A percentile compares a stretch with the other conserved stretches of the same genome.
These are phyloP conservation scores for Balanococcus diminutus DNA, from an alignment of 2,888 invertebrate genomes.

Conservation along the genomic window DNA sequence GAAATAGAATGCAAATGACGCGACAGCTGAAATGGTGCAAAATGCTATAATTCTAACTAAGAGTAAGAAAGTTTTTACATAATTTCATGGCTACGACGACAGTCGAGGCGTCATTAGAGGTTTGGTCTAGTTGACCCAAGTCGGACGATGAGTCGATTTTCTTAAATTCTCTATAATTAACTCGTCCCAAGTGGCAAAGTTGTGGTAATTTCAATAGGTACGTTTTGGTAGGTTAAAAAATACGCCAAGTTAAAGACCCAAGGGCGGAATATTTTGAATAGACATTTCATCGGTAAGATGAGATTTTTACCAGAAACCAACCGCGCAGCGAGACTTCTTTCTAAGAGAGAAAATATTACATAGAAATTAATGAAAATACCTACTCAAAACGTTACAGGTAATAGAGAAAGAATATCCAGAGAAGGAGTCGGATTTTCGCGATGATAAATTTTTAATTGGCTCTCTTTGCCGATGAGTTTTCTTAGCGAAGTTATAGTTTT, in stretches of 20 bases:
- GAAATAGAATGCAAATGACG: not conserved
- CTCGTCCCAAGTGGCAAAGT: not conserved
- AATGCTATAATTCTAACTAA: not conserved
- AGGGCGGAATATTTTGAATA: not conserved
- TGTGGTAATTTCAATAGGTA: constrained; percentile 25
- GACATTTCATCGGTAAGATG: not conserved
- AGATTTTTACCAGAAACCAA: not conserved
- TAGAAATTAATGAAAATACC: not conserved
- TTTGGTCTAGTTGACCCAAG: not conserved
- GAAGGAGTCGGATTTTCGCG: not conserved
- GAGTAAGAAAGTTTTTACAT: constrained; percentile 13
- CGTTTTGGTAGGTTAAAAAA: not conserved
- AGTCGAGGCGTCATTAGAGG: not conserved
- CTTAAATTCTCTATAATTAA: constrained; percentile 3
- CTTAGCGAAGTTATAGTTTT: not conserved
- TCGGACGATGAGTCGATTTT: not conserved
- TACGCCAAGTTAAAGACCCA: not conserved
- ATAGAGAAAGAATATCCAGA: too few species aligned
- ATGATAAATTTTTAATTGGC: not conserved
- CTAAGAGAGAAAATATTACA: not conserved
- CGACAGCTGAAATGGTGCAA: not conserved
- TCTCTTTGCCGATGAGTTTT: not conserved
- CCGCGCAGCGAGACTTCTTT: not conserved
- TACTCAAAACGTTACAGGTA: not conserved
- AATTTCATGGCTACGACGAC: not conserved